phyloP scores from a whole-genome alignment of 1,140 invertebrate species.

The Tribolium castaneum region DNA sequence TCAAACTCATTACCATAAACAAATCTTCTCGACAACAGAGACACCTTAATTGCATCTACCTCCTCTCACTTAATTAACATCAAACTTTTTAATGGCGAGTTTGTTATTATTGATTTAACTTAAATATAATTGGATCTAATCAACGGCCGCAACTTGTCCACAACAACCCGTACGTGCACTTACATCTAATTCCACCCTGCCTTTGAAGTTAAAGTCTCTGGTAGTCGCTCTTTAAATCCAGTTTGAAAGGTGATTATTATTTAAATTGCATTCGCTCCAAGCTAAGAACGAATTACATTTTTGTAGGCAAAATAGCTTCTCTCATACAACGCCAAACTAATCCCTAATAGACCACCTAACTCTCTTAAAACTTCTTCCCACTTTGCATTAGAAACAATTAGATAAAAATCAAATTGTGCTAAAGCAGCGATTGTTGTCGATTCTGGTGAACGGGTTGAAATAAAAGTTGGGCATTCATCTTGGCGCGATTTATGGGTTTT shows the following conservation, averaged over 20 bases:
- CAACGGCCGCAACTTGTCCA: background rate
- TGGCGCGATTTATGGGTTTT: constrained; percentile 9
- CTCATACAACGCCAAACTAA: background rate
- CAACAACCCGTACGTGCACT: background rate
- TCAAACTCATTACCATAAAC: constrained; percentile 21
- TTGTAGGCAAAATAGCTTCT: background rate
- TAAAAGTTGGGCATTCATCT: background rate
- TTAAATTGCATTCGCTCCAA: background rate
- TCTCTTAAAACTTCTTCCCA: background rate
- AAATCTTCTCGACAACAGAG: constrained; percentile 5
- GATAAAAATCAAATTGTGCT: no score
- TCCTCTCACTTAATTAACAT: constrained; percentile 2
- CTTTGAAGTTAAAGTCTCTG: background rate
- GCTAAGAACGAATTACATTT: background rate
- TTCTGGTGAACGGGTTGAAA: background rate
- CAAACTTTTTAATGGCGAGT: background rate
- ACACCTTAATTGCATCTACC: constrained; percentile 6
- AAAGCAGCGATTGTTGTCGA: background rate
- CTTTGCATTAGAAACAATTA: no score
- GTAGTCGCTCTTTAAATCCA: background rate
- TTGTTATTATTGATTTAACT: constrained; percentile 11
- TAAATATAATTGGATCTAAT: constrained; percentile 22
- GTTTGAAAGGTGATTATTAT: background rate
- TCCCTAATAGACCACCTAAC: background rate
- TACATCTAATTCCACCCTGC: background rate